Evolutionary conservation across 2,113 vertebrate genomes (phyloP).

Genomic region (Pedetes capensis): DNA sequence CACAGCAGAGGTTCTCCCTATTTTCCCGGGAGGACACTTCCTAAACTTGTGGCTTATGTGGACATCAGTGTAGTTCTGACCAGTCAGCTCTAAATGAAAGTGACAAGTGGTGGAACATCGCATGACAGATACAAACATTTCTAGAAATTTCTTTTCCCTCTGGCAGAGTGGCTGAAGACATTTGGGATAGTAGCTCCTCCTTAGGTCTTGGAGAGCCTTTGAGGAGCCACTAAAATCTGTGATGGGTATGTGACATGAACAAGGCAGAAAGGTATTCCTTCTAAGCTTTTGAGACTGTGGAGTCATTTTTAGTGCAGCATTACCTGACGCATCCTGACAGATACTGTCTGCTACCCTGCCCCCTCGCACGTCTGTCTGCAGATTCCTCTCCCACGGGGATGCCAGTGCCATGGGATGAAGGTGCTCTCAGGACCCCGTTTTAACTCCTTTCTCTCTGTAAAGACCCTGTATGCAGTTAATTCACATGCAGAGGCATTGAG

Average conservation of each 20-base stretch:
- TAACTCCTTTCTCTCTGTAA: neutral
- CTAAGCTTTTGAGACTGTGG: neutral
- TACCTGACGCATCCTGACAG: neutral
- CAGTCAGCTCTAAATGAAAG: neutral
- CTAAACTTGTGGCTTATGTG: neutral
- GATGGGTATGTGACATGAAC: neutral
- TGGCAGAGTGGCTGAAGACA: neutral
- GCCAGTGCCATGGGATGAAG: no score
- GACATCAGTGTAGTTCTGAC: neutral
- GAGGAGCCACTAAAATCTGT: neutral
- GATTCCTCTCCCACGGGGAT: neutral
- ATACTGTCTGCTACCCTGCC: rapidly evolving
- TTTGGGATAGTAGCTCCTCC: neutral
- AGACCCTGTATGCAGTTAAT: neutral
- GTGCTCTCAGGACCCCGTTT: neutral
- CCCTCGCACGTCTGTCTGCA: no score
- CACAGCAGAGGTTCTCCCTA: neutral
- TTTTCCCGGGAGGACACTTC: neutral
- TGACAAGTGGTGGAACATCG: neutral
- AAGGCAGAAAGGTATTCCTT: neutral
- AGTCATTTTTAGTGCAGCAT: neutral
- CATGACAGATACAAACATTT: neutral
- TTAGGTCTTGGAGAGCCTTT: neutral
- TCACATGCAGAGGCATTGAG: neutral
- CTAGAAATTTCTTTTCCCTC: neutral